Evolutionary conservation across 2,888 invertebrate species (phyloP).

Genomic region (Amphimallon solstitiale): DNA sequence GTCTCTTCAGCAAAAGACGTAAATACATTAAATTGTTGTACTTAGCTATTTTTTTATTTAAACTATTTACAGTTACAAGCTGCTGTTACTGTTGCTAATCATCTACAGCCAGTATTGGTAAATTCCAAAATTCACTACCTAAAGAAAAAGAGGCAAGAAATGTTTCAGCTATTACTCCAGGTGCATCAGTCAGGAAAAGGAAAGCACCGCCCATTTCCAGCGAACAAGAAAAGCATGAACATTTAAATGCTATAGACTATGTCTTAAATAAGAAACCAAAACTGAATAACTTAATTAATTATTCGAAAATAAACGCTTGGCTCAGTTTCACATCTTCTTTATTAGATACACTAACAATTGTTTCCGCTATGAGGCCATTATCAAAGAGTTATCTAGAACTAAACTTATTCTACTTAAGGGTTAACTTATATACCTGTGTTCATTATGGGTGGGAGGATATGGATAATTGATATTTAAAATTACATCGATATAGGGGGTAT

Average conservation of each 20-base stretch:
- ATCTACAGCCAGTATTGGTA: constrained; percentile 96
- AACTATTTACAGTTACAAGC: constrained; percentile 69
- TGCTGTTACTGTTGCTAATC: constrained; percentile 85
- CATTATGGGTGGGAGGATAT: too few relatives aligned
- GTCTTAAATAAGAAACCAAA: constrained; percentile 82
- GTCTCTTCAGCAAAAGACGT: constrained; percentile 79
- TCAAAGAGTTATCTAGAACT: too few relatives aligned
- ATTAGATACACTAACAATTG: too few relatives aligned
- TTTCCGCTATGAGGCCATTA: too few relatives aligned
- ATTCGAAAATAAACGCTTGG: too few relatives aligned
- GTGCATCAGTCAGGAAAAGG: constrained; percentile 72
- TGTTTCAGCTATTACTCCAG: constrained; percentile 74
- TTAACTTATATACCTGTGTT: too few relatives aligned
- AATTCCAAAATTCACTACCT: constrained; percentile 88
- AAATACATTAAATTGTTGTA: constrained; percentile 43
- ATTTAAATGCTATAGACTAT: constrained; percentile 77
- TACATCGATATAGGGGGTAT: too few relatives aligned
- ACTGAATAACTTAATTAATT: too few relatives aligned
- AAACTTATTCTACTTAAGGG: too few relatives aligned
- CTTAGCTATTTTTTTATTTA: not conserved
- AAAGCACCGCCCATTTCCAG: constrained; percentile 73
- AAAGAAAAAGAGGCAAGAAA: constrained; percentile 89
- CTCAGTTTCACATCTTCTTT: too few relatives aligned
- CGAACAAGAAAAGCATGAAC: constrained; percentile 74
- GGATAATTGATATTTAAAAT: too few relatives aligned